phyloP scores from a whole-genome alignment of 2,888 invertebrate genomes.

The Pyrocoelia pectoralis region DNA sequence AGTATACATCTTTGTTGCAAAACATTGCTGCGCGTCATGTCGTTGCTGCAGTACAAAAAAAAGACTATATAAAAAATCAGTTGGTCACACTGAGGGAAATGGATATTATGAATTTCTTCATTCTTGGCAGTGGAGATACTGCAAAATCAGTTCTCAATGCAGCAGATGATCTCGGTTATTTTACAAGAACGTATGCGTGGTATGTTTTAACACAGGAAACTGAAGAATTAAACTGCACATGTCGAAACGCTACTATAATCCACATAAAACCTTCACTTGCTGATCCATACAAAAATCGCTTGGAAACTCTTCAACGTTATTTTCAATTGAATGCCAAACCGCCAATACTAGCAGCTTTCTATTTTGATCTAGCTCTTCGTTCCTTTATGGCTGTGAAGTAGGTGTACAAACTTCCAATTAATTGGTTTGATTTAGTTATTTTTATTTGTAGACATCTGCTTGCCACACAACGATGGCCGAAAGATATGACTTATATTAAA shows the following conservation, averaged over 20 bases:
- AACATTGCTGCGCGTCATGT: conserved; percentile 92
- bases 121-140: conserved; percentile 77
- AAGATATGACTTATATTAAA: conserved; percentile 74
- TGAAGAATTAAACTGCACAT: conserved; percentile 76
- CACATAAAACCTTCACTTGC: conserved; percentile 77
- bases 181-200: conserved; percentile 86
- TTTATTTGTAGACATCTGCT: conserved; percentile 68
- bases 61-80: conserved; percentile 68
- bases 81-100: conserved; percentile 77
- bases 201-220: conserved; percentile 81
- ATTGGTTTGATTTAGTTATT: conserved; percentile 15
- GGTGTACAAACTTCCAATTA: neutral
- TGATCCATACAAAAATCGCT: conserved; percentile 72
- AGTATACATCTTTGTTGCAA: conserved; percentile 88
- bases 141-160: conserved; percentile 64
- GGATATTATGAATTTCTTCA: conserved; percentile 90
- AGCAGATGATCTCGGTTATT: conserved; percentile 78
- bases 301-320: conserved; percentile 74
- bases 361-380: conserved; percentile 83
- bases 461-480: conserved; percentile 76
- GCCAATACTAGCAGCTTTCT: conserved; percentile 83
- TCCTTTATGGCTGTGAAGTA: conserved; percentile 79
- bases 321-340: conserved; percentile 77
- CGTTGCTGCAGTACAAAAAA: conserved; percentile 71
- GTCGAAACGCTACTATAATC: conserved; percentile 80